Evolutionary conservation across 2,888 invertebrate species (phyloP).

Genomic region (Luperina nickerlii): DNA sequence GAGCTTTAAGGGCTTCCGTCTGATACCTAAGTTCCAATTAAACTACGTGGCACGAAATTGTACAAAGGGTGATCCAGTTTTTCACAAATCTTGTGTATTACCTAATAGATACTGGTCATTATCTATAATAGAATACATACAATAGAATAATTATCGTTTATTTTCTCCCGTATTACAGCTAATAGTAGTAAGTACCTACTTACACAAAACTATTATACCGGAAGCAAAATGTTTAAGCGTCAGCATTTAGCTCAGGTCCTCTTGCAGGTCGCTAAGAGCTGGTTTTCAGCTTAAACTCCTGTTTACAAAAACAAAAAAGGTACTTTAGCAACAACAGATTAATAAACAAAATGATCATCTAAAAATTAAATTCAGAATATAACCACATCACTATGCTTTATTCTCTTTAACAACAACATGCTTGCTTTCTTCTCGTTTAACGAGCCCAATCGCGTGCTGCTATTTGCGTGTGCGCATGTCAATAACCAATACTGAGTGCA

Average conservation of each 20-base stretch:
- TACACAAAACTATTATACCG: too few relatives aligned
- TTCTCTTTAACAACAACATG: not conserved
- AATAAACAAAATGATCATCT: not conserved
- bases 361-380: not conserved
- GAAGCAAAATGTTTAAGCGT: too few relatives aligned
- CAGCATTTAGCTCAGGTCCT: too few relatives aligned
- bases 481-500: constrained; percentile 45
- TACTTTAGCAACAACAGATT: not conserved
- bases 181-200: too few relatives aligned
- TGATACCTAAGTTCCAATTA: not conserved
- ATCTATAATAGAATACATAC: not conserved
- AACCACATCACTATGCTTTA: too few relatives aligned
- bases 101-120: not conserved
- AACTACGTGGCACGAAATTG: not conserved
- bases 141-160: too few relatives aligned
- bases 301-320: not conserved
- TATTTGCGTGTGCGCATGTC: constrained; percentile 47
- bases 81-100: not conserved
- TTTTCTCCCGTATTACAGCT: too few relatives aligned
- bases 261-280: too few relatives aligned
- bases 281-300: too few relatives aligned
- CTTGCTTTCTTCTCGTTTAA: not conserved
- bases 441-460: constrained; percentile 16
- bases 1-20: not conserved
- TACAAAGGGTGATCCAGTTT: not conserved